These are phyloP conservation scores for Psilanteris sp. DNA, from an alignment of 1,140 invertebrate genomes.

Conservation along the genomic window DNA sequence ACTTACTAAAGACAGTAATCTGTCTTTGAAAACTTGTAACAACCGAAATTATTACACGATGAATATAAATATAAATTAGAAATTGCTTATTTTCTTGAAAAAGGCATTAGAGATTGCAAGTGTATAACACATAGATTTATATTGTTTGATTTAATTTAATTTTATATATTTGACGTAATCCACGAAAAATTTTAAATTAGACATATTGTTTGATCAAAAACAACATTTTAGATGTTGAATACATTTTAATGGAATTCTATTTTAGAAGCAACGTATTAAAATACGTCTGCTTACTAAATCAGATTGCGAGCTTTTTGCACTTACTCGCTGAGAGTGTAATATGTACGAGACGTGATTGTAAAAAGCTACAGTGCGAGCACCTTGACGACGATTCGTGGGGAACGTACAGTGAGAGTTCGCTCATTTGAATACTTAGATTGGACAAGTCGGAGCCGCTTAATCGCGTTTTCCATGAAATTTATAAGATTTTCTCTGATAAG, in stretches of 20 bases:
- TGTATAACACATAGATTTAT: too few species aligned
- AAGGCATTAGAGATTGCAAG: too few species aligned
- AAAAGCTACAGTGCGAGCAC: constrained; percentile 50
- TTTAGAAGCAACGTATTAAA: constrained; percentile 6
- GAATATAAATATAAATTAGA: constrained; percentile 43
- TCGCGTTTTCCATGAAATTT: constrained; percentile 79
- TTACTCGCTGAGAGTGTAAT: constrained; percentile 35
- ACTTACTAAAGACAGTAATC: constrained; percentile 33
- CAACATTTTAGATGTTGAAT: neutral
- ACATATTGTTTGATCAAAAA: too few species aligned
- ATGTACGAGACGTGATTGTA: constrained; percentile 52
- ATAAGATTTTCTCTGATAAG: constrained; percentile 78
- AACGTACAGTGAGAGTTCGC: constrained; percentile 56
- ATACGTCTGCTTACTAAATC: constrained; percentile 10
- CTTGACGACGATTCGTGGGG: constrained; percentile 44
- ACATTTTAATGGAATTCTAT: neutral
- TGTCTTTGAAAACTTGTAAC: constrained; percentile 33
- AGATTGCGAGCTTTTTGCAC: constrained; percentile 32
- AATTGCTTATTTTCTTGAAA: too few species aligned
- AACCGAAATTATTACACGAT: constrained; percentile 43
- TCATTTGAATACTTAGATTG: constrained; percentile 81
- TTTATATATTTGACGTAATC: too few species aligned
- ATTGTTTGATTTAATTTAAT: too few species aligned
- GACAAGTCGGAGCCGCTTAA: constrained; percentile 77
- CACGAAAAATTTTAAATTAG: too few species aligned